These are phyloP conservation scores for Phallusia fumigata DNA, from an alignment of 23 tunicate genomes.

Conservation along the genomic window DNA sequence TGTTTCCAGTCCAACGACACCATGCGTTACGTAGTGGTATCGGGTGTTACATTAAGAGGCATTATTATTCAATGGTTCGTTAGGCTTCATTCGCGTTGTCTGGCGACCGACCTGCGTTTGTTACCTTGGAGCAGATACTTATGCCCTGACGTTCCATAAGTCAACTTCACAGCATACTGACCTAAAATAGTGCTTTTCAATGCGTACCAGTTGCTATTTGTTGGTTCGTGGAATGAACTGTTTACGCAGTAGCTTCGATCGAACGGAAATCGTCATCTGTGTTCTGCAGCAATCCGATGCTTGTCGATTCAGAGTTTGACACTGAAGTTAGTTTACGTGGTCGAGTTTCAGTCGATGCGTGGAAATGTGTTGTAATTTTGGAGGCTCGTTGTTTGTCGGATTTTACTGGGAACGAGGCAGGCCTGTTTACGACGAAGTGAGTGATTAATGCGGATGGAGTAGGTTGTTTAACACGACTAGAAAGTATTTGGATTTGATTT, in stretches of 20 bases:
- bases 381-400: neutral
- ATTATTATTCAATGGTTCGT: slow-evolving; percentile 1
- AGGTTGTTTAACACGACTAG: no score
- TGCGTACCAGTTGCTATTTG: neutral
- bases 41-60: neutral
- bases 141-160: no score
- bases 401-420: neutral
- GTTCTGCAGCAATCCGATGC: neutral
- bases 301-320: neutral
- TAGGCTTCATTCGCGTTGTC: neutral
- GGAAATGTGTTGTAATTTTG: neutral
- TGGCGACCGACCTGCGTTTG: neutral
- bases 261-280: neutral
- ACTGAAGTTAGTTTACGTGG: neutral
- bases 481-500: no score
- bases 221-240: neutral
- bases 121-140: no score
- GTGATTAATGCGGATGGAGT: no score
- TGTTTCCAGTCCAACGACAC: no score
- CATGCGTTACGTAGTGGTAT: no score
- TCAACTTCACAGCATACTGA: neutral
- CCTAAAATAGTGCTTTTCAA: neutral
- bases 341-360: neutral
- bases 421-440: no score
- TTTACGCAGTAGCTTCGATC: neutral